Evolutionary conservation across 2,888 invertebrate genomes (phyloP).

Genomic region (Dicyrtomina minuta): DNA sequence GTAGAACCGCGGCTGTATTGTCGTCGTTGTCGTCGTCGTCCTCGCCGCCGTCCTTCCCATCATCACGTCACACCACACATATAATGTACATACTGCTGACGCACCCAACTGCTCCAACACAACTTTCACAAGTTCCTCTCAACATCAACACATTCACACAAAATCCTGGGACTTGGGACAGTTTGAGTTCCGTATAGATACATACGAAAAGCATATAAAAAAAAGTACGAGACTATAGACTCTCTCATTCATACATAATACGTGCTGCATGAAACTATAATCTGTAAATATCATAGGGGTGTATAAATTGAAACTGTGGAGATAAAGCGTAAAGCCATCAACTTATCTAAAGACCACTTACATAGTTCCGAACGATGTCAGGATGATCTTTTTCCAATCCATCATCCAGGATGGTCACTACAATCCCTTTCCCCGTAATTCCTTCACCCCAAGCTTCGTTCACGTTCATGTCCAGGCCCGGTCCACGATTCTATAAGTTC

Average conservation of each 20-base stretch:
- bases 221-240: not conserved
- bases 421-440: constrained; percentile 88
- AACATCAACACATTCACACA: too few relatives aligned
- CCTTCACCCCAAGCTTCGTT: constrained; percentile 93
- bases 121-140: too few relatives aligned
- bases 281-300: not conserved
- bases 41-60: not conserved
- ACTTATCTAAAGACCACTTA: constrained; percentile 63
- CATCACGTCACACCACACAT: not conserved
- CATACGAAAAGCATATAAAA: not conserved
- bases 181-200: not conserved
- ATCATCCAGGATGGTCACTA: constrained; percentile 95
- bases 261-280: not conserved
- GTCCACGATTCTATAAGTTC: constrained; percentile 83
- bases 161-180: too few relatives aligned
- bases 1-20: not conserved
- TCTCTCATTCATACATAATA: not conserved
- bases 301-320: not conserved
- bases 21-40: not conserved
- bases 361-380: constrained; percentile 86
- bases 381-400: constrained; percentile 95
- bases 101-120: not conserved
- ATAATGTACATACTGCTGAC: constrained; percentile 1
- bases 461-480: constrained; percentile 93
- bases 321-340: constrained; percentile 3